Evolutionary conservation across 2,797 vertebrate species (phyloP).

Genomic region (Falco cherrug): DNA sequence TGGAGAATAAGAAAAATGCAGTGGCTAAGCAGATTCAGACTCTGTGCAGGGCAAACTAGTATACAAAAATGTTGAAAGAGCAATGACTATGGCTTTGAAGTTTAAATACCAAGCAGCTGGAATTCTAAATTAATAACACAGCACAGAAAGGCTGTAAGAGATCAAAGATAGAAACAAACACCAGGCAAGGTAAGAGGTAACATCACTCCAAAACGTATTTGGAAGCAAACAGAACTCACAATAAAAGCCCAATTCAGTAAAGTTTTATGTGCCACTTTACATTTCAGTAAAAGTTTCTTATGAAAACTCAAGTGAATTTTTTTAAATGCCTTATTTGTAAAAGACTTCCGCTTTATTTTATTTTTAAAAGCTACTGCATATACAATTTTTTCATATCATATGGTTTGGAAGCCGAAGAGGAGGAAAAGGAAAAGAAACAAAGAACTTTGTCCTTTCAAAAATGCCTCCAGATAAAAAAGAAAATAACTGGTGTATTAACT

Average conservation of each 20-base stretch:
- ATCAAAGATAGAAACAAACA: slow-evolving; percentile 6
- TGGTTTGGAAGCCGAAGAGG: not conserved
- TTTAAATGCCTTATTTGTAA: not conserved
- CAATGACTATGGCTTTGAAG: slow-evolving; percentile 36
- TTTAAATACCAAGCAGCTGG: slow-evolving; percentile 35
- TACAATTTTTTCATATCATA: not conserved
- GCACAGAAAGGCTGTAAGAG: not conserved
- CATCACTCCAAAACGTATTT: slow-evolving; percentile 21
- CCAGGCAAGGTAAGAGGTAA: slow-evolving; percentile 27
- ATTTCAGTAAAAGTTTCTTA: not conserved
- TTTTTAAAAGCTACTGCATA: not conserved
- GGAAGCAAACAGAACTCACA: slow-evolving; percentile 42
- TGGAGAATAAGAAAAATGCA: slow-evolving; percentile 57
- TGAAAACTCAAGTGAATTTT: not conserved
- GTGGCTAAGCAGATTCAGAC: not conserved
- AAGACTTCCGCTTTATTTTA: not conserved
- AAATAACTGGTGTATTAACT: not conserved
- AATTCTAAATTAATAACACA: slow-evolving; percentile 23
- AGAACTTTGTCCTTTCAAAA: not conserved
- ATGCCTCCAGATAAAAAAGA: not conserved
- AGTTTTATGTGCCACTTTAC: slow-evolving; percentile 41
- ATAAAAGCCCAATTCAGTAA: slow-evolving; percentile 59
- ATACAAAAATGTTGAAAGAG: slow-evolving; percentile 12
- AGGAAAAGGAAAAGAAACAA: not conserved
- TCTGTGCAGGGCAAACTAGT: not conserved